Conservation (phyloP, 2,113 vertebrate species). For the Siniperca knerii region DNA sequence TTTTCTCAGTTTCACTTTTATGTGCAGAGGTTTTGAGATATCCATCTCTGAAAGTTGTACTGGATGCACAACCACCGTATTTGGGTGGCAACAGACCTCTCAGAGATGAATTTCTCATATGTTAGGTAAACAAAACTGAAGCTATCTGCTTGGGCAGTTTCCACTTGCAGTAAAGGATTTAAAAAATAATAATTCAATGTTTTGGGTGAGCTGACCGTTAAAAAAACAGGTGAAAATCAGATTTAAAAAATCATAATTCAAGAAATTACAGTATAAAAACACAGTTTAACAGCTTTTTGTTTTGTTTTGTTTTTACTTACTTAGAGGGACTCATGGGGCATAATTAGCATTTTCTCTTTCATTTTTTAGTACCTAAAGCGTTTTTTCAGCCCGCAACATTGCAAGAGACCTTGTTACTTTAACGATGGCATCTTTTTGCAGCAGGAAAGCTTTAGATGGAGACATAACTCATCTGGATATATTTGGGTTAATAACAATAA, state of each 20-base stretch:
- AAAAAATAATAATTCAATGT: neutral
- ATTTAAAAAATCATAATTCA: neutral
- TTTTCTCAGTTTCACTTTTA: neutral
- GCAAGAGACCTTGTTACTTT: conserved; percentile 17
- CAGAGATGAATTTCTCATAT: neutral
- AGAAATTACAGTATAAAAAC: neutral
- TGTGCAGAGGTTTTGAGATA: neutral
- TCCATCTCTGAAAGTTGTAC: neutral
- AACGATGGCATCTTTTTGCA: neutral
- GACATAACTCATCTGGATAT: neutral
- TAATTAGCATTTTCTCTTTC: conserved; percentile 6
- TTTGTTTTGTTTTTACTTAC: neutral
- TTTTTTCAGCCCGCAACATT: conserved; percentile 9
- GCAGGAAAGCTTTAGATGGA: neutral
- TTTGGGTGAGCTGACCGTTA: neutral
- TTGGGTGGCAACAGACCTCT: neutral
- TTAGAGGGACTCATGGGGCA: neutral
- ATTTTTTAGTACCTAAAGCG: conserved; percentile 6
- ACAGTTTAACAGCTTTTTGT: neutral
- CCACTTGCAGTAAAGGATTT: neutral
- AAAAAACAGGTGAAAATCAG: neutral
- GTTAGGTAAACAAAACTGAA: neutral
- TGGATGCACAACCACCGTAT: neutral
- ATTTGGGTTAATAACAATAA: neutral
- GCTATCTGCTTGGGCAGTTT: neutral